Evolutionary conservation across 2,888 invertebrate species (phyloP), one percentile per base, ranked within the genome.

Genomic region (Gasteruption jaculator): DNA sequence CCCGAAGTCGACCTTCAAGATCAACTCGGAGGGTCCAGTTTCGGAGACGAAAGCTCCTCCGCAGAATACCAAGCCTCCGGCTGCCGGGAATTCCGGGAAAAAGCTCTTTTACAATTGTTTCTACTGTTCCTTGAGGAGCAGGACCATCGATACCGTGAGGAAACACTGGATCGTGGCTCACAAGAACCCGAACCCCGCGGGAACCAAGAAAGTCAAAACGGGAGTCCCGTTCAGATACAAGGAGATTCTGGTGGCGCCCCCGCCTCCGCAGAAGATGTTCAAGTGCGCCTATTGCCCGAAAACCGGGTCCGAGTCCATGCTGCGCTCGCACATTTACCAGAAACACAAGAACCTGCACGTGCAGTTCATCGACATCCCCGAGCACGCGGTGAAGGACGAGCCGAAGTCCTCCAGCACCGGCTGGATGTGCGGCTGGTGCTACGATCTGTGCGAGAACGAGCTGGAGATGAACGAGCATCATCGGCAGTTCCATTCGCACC

Each of bases 381-480:
- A n/a, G n/a, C n/a, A n/a, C n/a, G n/a, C n/a, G n/a, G n/a, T n/a
- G n/a, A n/a, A n/a, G n/a, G n/a, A n/a, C n/a, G n/a, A n/a, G n/a
- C n/a, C n/a, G n/a, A n/a, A n/a, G n/a, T n/a, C n/a, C n/a, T n/a
- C n/a, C n/a, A n/a, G n/a, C n/a, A n/a, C n/a, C n/a, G 54, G 52
- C 10, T 67, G 65, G 64, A 38, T 65, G 21, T 61, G 69, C 39
- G 53, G 63, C 39, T 58, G 65, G 68, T 64, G 71, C 48, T 43
- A 63, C 5, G 67, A 68, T 32, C 53, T 61, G 2, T 70, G 68
- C 38, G 56, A 63, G 1, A 54, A 58, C 3, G 58, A 65, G 6
- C 52, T 49, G 1, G 61, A 64, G n/a, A 60, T 67, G 10, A 59
- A 66, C 3, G 48, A 52, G 1, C 74, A 74, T 52, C 72, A 71